Conservation (phyloP, 2,113 vertebrate species). For the Thalassarche chlororhynchos region DNA sequence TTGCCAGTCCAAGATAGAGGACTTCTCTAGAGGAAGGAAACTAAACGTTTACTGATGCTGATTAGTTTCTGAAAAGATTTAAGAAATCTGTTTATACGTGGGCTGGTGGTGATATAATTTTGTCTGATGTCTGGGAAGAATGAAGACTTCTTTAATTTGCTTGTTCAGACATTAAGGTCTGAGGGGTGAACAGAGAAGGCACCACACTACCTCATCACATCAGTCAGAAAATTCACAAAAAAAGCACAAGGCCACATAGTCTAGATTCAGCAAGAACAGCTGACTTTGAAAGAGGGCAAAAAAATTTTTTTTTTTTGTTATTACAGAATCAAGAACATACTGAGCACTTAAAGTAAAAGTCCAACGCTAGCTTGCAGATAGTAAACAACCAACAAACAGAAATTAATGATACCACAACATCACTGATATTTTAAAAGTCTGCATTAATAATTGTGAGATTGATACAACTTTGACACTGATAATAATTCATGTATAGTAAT, state of each 20-base stretch:
- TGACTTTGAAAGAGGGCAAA: neutral
- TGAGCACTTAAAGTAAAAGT: neutral
- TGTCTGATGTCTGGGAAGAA: neutral
- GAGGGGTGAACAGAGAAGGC: neutral
- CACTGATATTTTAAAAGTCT: neutral
- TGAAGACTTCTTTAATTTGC: neutral
- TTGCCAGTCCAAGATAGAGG: neutral
- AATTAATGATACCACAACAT: neutral
- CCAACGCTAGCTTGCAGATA: neutral
- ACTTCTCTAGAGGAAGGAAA: neutral
- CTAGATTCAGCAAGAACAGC: neutral
- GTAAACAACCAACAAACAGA: neutral
- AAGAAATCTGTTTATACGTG: neutral
- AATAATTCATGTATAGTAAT: neutral
- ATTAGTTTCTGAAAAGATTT: slow-evolving; percentile 5
- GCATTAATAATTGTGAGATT: neutral
- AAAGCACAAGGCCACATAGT: neutral
- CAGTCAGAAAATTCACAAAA: neutral
- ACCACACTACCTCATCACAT: neutral
- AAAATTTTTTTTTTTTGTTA: neutral
- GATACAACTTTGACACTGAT: neutral
- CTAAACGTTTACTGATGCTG: neutral
- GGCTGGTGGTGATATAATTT: neutral
- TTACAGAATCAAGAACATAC: neutral
- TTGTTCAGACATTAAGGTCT: neutral